Conservation (phyloP, 2,888 invertebrate species). For the Drosophila meridionalis region DNA sequence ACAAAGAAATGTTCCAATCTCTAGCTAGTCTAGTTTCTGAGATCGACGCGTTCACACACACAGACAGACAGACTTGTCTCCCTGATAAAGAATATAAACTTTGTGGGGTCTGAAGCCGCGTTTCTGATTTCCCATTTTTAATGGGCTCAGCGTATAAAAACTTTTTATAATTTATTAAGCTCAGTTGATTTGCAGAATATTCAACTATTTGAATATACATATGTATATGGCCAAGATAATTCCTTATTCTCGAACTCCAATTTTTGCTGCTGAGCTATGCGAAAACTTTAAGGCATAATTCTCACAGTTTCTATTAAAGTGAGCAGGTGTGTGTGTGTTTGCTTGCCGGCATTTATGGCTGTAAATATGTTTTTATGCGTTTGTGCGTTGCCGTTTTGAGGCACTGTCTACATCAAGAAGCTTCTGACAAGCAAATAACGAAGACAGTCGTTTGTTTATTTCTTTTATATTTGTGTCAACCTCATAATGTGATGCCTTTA, state of each 20-base stretch:
- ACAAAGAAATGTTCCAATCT: too few relatives aligned
- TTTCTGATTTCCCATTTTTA: too few relatives aligned
- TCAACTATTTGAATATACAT: neutral
- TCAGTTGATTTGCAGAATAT: neutral
- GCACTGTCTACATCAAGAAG: slow-evolving; percentile 15
- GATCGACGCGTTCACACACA: too few relatives aligned
- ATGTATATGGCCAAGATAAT: neutral
- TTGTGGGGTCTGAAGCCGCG: too few relatives aligned
- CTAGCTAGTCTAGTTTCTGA: too few relatives aligned
- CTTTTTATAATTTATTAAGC: neutral
- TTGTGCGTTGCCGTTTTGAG: slow-evolving; percentile 14
- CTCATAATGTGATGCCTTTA: slow-evolving; percentile 73
- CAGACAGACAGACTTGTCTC: too few relatives aligned
- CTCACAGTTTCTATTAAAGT: slow-evolving; percentile 3
- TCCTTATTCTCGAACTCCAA: neutral
- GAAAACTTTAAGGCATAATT: neutral
- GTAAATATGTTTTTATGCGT: slow-evolving; percentile 5
- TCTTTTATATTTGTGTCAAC: slow-evolving; percentile 67
- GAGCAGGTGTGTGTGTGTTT: slow-evolving; percentile 6
- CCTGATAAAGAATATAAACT: too few relatives aligned
- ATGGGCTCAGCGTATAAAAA: too few relatives aligned
- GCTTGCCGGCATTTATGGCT: neutral
- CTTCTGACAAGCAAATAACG: slow-evolving; percentile 54
- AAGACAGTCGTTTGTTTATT: slow-evolving; percentile 52
- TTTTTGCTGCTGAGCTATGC: neutral